Base-by-base conservation (phyloP, 2,888 invertebrate species). In the Harmothoe impar region DNA sequence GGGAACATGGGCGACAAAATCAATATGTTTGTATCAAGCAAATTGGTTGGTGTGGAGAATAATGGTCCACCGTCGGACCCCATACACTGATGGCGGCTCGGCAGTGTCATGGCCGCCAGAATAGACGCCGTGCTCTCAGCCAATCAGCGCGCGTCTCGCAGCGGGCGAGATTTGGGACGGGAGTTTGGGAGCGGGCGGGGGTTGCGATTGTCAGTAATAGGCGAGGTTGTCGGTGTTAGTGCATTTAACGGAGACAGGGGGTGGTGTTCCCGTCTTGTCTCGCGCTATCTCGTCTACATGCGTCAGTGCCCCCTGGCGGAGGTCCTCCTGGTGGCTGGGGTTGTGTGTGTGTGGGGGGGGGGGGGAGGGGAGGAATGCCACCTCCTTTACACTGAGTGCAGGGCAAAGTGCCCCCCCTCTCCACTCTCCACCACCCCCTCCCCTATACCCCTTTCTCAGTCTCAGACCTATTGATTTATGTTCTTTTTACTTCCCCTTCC, bases 1-100 rank as follows among this genome's bases (percentile, higher is more conserved):
- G 43, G 62, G 62, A 77, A 77, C 20, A 25, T 77, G 77, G n/a
- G 77, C 29, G 29, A 81, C 35, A 33, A 20, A 81, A 81, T 81
- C 81, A 81, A 81, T 81, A 81, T 81, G 81, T 43, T 81, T 81
- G 81, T 81, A 43, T 81, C 81, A 81, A 81, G 81, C 81, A 81
- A 43, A 81, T 81, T 81, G 81, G 20, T 81, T 43, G 81, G 81
- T 81, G 3, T 33, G 81, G 81, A 72, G 72, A 72, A 72, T 72
- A 72, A 72, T 72, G 72, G 72, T 25, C 31, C 25, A 15, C 15
- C 72, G 72, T 25, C 72, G 25, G 29, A 25, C 29, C 72, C 29
- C n/a, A 25, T 62, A 62, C 62, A 62, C 23, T 62, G 62, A n/a
- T 12, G 62, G 7, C 62, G 12, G 62, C 62, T 20, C 3, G 62